phyloP scores from a whole-genome alignment of 2,888 invertebrate species.

The Macrosoma leucophasiata region DNA sequence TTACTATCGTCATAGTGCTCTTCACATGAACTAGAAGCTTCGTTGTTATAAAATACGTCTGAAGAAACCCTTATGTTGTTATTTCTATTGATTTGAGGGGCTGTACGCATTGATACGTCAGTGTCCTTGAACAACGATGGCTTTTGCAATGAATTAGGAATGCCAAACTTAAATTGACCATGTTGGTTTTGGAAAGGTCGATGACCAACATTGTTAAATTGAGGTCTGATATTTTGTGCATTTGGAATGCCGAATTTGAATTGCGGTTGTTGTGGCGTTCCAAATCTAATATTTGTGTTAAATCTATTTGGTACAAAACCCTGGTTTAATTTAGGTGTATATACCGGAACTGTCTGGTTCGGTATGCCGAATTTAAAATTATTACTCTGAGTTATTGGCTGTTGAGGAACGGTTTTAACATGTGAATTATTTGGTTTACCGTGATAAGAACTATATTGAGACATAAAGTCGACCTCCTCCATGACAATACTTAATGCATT shows the following conservation, averaged over 20 bases:
- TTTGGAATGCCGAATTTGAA: slow-evolving; percentile 1
- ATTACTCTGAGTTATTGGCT: neutral
- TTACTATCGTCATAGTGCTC: too few species aligned
- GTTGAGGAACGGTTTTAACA: neutral
- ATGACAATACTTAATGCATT: slow-evolving; percentile 1
- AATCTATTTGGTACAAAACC: too few species aligned
- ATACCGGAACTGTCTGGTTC: too few species aligned
- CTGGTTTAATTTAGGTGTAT: too few species aligned
- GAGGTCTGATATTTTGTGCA: too few species aligned
- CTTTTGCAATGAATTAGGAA: too few species aligned
- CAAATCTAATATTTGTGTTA: neutral
- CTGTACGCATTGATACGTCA: too few species aligned
- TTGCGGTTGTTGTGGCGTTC: neutral
- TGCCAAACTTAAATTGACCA: slow-evolving; percentile 1
- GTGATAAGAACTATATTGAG: neutral
- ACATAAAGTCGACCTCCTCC: slow-evolving; percentile 1
- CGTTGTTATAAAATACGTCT: too few species aligned
- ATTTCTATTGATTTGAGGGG: too few species aligned
- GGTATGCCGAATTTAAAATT: neutral
- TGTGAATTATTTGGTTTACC: neutral
- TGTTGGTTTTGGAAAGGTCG: neutral
- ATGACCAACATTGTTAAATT: neutral
- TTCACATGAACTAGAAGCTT: too few species aligned
- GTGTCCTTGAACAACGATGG: too few species aligned
- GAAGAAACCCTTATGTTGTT: too few species aligned